A percentile compares a stretch with the other conserved stretches of the same genome.
phyloP scores from a whole-genome alignment of 2,888 invertebrate genomes.

The Parapristionchus giblindavisi region DNA sequence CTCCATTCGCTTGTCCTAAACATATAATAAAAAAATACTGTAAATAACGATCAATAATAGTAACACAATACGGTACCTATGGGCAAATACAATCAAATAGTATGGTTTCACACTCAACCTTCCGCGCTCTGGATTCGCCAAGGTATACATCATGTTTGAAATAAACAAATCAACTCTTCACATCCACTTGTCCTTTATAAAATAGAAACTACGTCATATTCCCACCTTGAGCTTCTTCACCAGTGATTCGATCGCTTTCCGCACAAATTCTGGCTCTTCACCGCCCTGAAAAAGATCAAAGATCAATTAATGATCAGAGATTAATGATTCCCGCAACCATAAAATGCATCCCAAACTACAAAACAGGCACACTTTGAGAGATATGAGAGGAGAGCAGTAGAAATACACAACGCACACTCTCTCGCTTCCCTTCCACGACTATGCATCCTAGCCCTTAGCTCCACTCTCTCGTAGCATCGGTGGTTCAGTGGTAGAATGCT shows the following conservation, averaged over 20 bases:
- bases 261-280: constrained; percentile 95
- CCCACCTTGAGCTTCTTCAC: constrained; percentile 90
- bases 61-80: neutral
- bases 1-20: constrained; percentile 93
- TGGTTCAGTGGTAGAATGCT: constrained; percentile 68
- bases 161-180: too few species aligned
- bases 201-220: neutral
- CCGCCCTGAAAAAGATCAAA: constrained; percentile 85
- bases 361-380: too few species aligned
- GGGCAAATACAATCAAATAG: neutral
- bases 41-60: neutral
- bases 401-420: too few species aligned
- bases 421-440: too few species aligned
- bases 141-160: too few species aligned
- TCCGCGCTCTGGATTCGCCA: too few species aligned
- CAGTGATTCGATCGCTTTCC: constrained; percentile 96
- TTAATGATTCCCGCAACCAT: constrained; percentile 19
- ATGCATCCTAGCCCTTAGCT: too few species aligned
- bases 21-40: neutral
- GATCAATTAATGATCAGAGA: too few species aligned
- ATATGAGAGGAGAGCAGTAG: too few species aligned
- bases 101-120: too few species aligned
- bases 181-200: too few species aligned
- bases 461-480: constrained; percentile 22
- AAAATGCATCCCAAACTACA: neutral